Evolutionary conservation across 2,113 vertebrate species (phyloP).

Genomic region (Phyllopteryx taeniolatus): DNA sequence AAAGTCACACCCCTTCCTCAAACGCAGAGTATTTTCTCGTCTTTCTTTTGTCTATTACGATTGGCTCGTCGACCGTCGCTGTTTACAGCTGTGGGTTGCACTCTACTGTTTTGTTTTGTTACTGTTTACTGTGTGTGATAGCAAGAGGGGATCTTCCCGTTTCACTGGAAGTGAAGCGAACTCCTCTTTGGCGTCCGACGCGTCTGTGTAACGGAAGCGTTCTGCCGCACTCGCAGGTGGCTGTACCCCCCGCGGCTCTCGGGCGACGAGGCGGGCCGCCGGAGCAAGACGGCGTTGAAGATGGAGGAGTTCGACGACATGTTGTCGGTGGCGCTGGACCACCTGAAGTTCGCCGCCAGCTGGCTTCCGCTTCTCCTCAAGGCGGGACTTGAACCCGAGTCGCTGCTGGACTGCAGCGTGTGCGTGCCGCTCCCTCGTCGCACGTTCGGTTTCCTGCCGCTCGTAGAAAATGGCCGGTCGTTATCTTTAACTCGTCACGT

Average conservation of each 20-base stretch:
- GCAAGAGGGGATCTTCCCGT: no score
- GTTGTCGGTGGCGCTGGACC: conserved; percentile 38
- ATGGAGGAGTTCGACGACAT: conserved; percentile 46
- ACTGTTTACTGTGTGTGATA: no score
- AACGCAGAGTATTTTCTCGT: background rate
- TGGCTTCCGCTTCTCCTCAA: conserved; percentile 86
- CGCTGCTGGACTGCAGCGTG: conserved; percentile 75
- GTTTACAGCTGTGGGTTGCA: no score
- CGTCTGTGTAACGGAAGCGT: no score
- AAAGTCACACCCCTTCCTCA: background rate
- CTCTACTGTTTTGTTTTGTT: no score
- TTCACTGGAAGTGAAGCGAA: no score
- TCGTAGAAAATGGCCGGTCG: no score
- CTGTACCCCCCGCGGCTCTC: background rate
- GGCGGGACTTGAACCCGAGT: conserved; percentile 81
- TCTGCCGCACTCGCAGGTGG: background rate
- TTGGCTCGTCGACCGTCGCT: no score
- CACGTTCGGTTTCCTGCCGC: no score
- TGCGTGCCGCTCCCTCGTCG: conserved; percentile 57
- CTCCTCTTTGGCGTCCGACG: no score
- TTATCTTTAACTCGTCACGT: no score
- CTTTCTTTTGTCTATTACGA: no score
- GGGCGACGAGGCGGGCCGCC: rapidly evolving
- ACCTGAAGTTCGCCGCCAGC: conserved; percentile 45
- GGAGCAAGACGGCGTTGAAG: conserved; percentile 3